phyloP scores from a whole-genome alignment of 2,797 vertebrate species.

The Intellagama lesueurii region DNA sequence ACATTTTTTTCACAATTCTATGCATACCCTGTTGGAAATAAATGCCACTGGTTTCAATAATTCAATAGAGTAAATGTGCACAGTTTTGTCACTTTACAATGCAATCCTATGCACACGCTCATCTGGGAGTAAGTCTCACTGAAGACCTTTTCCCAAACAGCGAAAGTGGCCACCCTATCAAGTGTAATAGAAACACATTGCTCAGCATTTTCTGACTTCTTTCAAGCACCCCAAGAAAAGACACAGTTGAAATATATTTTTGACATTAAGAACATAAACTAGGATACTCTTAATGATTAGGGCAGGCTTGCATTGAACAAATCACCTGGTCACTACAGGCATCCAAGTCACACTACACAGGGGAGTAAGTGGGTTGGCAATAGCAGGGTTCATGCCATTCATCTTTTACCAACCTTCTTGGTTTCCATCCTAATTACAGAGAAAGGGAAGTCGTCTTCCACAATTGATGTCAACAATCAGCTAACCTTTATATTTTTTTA shows the following conservation, averaged over 20 bases:
- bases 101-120: not conserved
- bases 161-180: no score
- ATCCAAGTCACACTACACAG: not conserved
- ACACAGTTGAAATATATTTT: not conserved
- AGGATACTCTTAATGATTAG: not conserved
- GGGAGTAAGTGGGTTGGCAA: not conserved
- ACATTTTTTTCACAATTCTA: slow-evolving; percentile 10
- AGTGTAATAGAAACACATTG: not conserved
- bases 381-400: not conserved
- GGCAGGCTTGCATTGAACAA: not conserved
- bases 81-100: not conserved
- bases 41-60: not conserved
- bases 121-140: not conserved
- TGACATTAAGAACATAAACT: not conserved
- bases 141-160: not conserved
- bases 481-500: no score
- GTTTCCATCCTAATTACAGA: not conserved
- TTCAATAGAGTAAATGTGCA: not conserved
- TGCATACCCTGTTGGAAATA: not conserved
- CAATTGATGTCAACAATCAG: not conserved
- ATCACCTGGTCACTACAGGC: not conserved
- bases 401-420: not conserved
- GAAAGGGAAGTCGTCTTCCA: not conserved
- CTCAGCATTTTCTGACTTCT: not conserved
- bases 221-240: not conserved